A percentile compares a stretch with the other conserved stretches of the same genome.
Conservation (phyloP, 1,140 invertebrate genomes). For the Eueides isabella region DNA sequence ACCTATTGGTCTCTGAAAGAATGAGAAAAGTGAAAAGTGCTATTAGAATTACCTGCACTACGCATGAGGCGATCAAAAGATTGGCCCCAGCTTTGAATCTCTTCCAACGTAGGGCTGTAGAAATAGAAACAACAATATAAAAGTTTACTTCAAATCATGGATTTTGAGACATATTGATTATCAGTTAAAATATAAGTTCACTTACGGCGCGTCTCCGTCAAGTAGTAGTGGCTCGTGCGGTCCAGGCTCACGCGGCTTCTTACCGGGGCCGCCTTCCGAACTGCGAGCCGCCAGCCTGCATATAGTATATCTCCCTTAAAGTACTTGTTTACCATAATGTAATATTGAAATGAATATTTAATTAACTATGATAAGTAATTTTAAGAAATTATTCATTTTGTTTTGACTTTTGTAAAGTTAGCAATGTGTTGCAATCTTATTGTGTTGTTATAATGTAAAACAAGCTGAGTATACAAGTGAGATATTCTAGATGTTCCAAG, state of each 20-base stretch:
- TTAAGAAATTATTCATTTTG: neutral
- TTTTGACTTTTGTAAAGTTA: neutral
- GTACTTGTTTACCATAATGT: neutral
- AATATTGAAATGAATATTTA: neutral
- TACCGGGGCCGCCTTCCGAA: constrained; percentile 84
- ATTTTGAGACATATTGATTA: too few relatives aligned
- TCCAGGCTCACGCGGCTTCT: constrained; percentile 83
- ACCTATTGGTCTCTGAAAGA: too few relatives aligned
- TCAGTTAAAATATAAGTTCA: constrained; percentile 37
- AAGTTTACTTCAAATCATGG: neutral
- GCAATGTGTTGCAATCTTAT: neutral
- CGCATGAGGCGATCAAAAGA: constrained; percentile 98
- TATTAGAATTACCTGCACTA: constrained; percentile 86
- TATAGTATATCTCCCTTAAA: constrained; percentile 24
- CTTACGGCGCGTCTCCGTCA: constrained; percentile 86
- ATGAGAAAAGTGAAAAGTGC: neutral
- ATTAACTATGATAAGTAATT: neutral
- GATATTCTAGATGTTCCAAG: neutral
- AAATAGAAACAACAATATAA: constrained; percentile 24
- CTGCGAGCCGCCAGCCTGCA: constrained; percentile 86
- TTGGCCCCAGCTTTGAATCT: constrained; percentile 96
- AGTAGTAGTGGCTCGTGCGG: constrained; percentile 83
- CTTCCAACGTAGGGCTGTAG: constrained; percentile 94
- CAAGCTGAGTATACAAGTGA: neutral
- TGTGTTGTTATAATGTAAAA: too few relatives aligned